Evolutionary conservation across 2,888 invertebrate species (phyloP), one percentile per base, ranked within the genome.

Genomic region (Hydraecia micacea): DNA sequence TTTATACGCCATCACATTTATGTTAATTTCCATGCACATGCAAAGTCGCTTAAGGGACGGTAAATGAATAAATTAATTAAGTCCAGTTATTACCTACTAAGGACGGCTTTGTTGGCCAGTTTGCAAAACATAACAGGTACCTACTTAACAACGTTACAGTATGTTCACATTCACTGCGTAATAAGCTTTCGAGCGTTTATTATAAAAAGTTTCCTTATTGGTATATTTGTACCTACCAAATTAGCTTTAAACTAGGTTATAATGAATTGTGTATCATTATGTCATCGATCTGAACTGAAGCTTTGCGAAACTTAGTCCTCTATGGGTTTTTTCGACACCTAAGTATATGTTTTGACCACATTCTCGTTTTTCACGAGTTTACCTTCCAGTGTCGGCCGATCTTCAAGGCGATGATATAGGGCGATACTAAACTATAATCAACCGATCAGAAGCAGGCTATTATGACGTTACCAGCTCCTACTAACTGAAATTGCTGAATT

Each of bases 1-100:
- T 73, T 66, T 55, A 46, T n/a, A 28, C 15, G n/a, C n/a, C 73
- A 84, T 84, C 32, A 28, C 55, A 49, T 60, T 73, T 1, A 52
- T 62, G 66, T 73, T 52, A 55, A 66, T 66, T 73, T 66, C 72
- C 28, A 39, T 60, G 32, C 73, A 70, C 42, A 70, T 75, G 73
- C n/a, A 70, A 83, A 66, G 39, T 58, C n/a, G 13, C 58, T n/a
- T 42, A 39, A 9, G n/a, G 28, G 13, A 73, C 70, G 32, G 49
- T 39, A 36, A 62, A 74, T 68, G 2, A 72, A 73, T 68, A 36
- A 72, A 73, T 55, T 65, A 32, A 74, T 70, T 55, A 65, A 73
- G 15, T 72, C 28, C 58, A 80, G 15, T 62, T 58, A 46, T 21
- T 60, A 72, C 32, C 32, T 62, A 4, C 21, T 36, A 67, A 73